Evolutionary conservation across 2,113 vertebrate genomes (phyloP).

Genomic region (Zosterops japonicus): DNA sequence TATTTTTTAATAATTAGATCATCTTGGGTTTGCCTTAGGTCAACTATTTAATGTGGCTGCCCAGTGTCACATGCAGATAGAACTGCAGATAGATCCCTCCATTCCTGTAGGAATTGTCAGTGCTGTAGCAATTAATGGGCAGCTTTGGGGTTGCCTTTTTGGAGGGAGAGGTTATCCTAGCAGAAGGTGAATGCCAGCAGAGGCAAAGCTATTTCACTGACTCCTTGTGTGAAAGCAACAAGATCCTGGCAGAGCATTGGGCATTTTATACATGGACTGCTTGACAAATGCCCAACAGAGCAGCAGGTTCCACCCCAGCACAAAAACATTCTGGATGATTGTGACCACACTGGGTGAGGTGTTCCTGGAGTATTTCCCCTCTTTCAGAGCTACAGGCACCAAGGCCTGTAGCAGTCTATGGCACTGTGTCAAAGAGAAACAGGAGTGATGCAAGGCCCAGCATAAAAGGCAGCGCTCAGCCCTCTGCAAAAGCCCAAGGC

Average conservation of each 20-base stretch:
- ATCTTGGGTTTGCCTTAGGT: not conserved
- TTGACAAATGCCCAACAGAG: not conserved
- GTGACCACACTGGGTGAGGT: not conserved
- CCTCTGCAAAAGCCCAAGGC: not conserved
- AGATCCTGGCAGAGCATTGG: not conserved
- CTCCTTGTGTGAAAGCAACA: not conserved
- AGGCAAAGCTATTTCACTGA: not conserved
- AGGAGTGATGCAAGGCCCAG: not conserved
- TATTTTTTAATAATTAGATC: not conserved
- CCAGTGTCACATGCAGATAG: rapidly evolving
- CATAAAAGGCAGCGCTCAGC: not conserved
- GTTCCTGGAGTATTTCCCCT: not conserved
- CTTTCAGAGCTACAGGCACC: not conserved
- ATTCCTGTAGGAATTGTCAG: not conserved
- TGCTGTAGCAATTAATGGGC: not conserved
- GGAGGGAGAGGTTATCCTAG: not conserved
- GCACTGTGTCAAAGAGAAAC: not conserved
- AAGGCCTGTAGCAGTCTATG: not conserved
- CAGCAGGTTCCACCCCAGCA: not conserved
- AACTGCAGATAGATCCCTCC: not conserved
- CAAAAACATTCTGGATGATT: not conserved
- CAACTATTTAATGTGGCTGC: not conserved
- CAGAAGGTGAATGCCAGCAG: not conserved
- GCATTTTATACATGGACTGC: not conserved
- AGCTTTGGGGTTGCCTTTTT: not conserved